A percentile compares a stretch with the other conserved stretches of the same genome.
Conservation (phyloP, 2,113 vertebrate genomes). For the Apus apus region DNA sequence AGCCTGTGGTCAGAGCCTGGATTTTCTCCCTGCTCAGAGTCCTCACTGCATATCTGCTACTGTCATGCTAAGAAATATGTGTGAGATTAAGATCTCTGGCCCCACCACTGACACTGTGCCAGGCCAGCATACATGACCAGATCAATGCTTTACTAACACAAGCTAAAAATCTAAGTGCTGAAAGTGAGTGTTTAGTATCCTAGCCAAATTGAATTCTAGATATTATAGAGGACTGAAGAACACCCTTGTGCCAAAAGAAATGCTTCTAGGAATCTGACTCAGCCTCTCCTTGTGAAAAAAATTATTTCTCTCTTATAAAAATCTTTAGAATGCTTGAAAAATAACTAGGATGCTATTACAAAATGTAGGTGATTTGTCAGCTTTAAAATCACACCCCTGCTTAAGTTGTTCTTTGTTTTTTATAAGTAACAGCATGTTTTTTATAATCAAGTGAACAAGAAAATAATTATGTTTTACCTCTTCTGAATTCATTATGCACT, state of each 20-base stretch:
- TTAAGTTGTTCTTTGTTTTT: neutral
- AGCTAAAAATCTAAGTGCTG: neutral
- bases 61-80: fast-evolving
- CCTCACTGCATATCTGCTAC: neutral
- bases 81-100: neutral
- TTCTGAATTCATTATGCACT: neutral
- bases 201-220: neutral
- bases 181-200: neutral
- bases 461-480: neutral
- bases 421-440: neutral
- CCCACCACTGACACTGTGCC: fast-evolving
- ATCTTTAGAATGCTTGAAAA: neutral
- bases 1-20: neutral
- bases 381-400: neutral
- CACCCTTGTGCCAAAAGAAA: neutral
- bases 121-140: neutral
- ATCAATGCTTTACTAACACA: neutral
- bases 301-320: neutral
- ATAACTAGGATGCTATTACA: neutral
- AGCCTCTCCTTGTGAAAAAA: neutral
- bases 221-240: neutral
- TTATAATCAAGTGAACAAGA: neutral
- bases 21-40: neutral
- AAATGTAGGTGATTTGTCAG: neutral
- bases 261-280: neutral